Percentiles rank a stretch among this genome's conserved stretches.
These are phyloP conservation scores for Actinia equina DNA, from an alignment of 64 coral and sea anemone genomes.

Conservation along the genomic window DNA sequence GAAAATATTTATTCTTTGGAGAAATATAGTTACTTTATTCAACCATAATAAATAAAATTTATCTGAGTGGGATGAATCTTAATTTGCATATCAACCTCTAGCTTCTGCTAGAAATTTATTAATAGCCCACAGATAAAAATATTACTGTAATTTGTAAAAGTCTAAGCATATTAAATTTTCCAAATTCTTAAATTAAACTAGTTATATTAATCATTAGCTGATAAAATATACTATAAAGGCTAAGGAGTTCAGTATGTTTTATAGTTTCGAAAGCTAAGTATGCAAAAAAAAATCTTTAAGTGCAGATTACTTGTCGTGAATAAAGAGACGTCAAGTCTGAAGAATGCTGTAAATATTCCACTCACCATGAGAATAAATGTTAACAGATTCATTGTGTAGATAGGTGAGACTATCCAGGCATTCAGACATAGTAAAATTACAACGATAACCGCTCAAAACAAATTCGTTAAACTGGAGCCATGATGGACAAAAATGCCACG, in stretches of 20 bases:
- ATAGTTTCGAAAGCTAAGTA: too few species aligned
- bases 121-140: neutral
- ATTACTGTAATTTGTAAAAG: neutral
- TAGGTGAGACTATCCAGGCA: slow-evolving; percentile 87
- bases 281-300: neutral
- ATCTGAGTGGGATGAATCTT: neutral
- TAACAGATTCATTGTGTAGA: slow-evolving; percentile 89
- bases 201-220: too few species aligned
- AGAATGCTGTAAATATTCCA: neutral
- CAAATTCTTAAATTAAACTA: too few species aligned
- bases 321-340: neutral
- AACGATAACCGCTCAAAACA: slow-evolving; percentile 69
- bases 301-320: neutral
- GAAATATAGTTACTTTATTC: neutral
- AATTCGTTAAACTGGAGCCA: slow-evolving; percentile 93
- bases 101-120: neutral
- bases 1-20: neutral
- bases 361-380: slow-evolving; percentile 95
- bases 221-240: too few species aligned
- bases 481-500: slow-evolving; percentile 38
- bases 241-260: too few species aligned
- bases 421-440: slow-evolving; percentile 50
- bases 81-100: neutral
- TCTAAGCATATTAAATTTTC: neutral
- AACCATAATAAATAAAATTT: too few species aligned